These are phyloP conservation scores for Gymnoscelis rufifasciata DNA, from an alignment of 2,888 invertebrate species.

Conservation along the genomic window DNA sequence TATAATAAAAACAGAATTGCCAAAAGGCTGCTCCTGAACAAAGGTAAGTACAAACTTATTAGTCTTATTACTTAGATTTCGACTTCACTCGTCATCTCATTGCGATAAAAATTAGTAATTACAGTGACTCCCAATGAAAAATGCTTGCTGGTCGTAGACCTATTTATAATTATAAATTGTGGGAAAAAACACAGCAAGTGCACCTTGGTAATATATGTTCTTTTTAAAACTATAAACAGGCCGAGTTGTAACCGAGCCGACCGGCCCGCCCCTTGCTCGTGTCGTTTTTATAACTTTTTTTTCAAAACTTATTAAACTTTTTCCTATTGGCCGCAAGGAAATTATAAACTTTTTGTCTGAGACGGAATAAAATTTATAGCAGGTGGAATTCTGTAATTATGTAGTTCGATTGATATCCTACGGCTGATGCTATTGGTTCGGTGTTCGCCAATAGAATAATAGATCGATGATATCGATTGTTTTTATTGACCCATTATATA, in stretches of 20 bases:
- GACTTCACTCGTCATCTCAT: too few relatives aligned
- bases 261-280: slow-evolving; percentile 64
- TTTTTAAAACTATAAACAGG: slow-evolving; percentile 60
- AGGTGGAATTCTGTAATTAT: slow-evolving; percentile 55
- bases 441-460: slow-evolving; percentile 44
- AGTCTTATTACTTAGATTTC: too few relatives aligned
- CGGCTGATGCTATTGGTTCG: slow-evolving; percentile 37
- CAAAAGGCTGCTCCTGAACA: too few relatives aligned
- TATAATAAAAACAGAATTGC: too few relatives aligned
- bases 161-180: slow-evolving; percentile 7
- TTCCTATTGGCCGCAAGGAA: slow-evolving; percentile 71
- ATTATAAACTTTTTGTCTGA: slow-evolving; percentile 59
- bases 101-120: too few relatives aligned
- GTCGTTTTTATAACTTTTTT: slow-evolving; percentile 55
- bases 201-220: slow-evolving; percentile 32
- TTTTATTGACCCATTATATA: too few relatives aligned
- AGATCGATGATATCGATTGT: slow-evolving; percentile 37
- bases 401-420: slow-evolving; percentile 45
- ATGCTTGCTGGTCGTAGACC: neutral
- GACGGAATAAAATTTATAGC: slow-evolving; percentile 72
- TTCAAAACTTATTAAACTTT: slow-evolving; percentile 64
- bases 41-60: too few relatives aligned
- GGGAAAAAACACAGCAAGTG: slow-evolving; percentile 24
- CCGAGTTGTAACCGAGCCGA: slow-evolving; percentile 53
- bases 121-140: too few relatives aligned